Base-by-base conservation (phyloP, 2,797 vertebrate genomes). In the Fistularia commersonii region DNA sequence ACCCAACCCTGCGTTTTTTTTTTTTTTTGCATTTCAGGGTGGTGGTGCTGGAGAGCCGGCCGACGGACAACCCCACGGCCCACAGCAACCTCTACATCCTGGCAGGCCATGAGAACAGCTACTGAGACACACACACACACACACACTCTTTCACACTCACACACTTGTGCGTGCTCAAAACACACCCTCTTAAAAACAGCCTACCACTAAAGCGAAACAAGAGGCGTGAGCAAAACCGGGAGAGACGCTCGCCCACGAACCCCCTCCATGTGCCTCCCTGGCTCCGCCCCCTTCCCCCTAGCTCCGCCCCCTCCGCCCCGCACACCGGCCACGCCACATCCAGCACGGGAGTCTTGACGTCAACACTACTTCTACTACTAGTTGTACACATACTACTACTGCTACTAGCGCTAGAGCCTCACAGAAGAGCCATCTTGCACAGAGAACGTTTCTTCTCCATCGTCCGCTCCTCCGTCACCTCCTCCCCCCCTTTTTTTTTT, bases 81-180 rank as follows among this genome's bases (percentile, higher is more conserved):
- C 92, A 98, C 86, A 99, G 97, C 89, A 99, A 99, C 79, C 87
- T 99, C 48, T 99, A 99, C 75, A 99, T 98, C 89, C 91, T 99
- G 71, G 96, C 97, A 31, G 97, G 97, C 66, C 97, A 99, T 0
- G 96, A 98, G 79, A 98, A 98, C 93, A 99, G 96, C 88, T 98
- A 98, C 93, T 98, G 93, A 98, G 53, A 65, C 40, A 61, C 64
- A 47, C 60, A 37, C 57, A 65, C 69, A 50, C 41, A 8, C 35
- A 56, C n/a, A n/a, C n/a, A n/a, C n/a, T n/a, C n/a, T n/a, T n/a
- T n/a, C n/a, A n/a, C n/a, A n/a, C n/a, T n/a, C 23, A 44, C 41
- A 41, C 8, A 34, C 32, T 41, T 37, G 44, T 40, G 31, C 48
- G 7, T 12, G 41, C 38, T 32, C 32, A 37, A 37, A 43, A 51